Evolutionary conservation across 2,888 invertebrate species (phyloP).

Genomic region (Prenolepis imparis): DNA sequence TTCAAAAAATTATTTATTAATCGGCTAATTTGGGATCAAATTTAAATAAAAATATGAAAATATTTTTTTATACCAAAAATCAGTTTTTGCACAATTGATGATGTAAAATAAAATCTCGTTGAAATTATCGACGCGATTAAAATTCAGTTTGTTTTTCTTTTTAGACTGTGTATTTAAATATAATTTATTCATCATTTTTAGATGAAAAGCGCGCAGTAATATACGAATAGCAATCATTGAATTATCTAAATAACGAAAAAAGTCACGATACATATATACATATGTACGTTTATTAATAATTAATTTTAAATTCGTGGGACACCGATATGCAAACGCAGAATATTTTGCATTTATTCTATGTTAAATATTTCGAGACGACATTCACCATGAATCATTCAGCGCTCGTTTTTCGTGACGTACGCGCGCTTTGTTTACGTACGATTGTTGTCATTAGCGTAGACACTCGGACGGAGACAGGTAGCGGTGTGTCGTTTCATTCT

Average conservation of each 20-base stretch:
- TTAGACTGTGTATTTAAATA: background rate
- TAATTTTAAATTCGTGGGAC: background rate
- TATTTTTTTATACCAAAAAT: background rate
- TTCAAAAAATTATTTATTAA: background rate
- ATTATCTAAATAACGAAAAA: background rate
- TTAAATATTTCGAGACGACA: too few species aligned
- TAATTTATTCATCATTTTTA: background rate
- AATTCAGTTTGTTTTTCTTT: background rate
- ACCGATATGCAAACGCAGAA: too few species aligned
- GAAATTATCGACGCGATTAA: background rate
- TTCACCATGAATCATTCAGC: too few species aligned
- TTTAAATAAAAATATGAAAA: background rate
- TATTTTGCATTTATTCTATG: too few species aligned
- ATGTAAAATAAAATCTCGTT: background rate
- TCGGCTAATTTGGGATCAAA: background rate
- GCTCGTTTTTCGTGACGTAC: too few species aligned
- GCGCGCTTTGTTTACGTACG: too few species aligned
- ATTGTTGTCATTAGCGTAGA: too few species aligned
- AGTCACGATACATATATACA: background rate
- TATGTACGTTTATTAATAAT: background rate
- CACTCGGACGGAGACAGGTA: too few species aligned
- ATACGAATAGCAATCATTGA: background rate
- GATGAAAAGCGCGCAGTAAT: background rate
- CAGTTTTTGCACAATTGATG: background rate
- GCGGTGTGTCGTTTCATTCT: too few species aligned